Conservation (phyloP, 1,140 invertebrate genomes). For the Hypsibius dujardini region DNA sequence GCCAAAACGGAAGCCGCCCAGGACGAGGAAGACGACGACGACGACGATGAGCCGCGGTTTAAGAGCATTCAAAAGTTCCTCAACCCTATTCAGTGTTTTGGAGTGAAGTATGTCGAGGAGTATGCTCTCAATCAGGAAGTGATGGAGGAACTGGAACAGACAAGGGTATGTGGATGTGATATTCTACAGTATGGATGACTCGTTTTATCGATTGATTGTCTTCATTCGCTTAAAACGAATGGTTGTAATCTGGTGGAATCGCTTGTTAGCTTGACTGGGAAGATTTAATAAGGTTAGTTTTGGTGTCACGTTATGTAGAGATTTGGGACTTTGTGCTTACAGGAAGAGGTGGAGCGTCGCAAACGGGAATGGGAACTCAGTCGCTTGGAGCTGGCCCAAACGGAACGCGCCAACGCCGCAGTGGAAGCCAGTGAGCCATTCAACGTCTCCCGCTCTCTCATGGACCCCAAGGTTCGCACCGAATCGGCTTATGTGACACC, state of each 20-base stretch:
- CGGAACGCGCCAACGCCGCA: conserved; percentile 36
- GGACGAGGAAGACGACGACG: conserved; percentile 45
- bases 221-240: conserved; percentile 16
- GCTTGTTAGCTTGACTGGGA: neutral
- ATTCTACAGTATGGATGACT: conserved; percentile 9
- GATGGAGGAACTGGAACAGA: conserved; percentile 62
- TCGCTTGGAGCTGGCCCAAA: conserved; percentile 45
- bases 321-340: conserved; percentile 21
- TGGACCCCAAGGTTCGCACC: conserved; percentile 11
- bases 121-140: conserved; percentile 58
- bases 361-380: conserved; percentile 85
- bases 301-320: neutral
- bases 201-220: conserved; percentile 17
- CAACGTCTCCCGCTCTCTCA: neutral
- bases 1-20: conserved; percentile 83
- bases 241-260: neutral
- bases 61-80: conserved; percentile 73
- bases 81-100: conserved; percentile 74
- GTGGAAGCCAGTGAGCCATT: conserved; percentile 26
- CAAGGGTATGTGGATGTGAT: conserved; percentile 43
- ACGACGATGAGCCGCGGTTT: conserved; percentile 42
- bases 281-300: neutral
- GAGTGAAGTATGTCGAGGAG: conserved; percentile 71
- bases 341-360: conserved; percentile 61
- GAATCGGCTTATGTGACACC: neutral